Evolutionary conservation across 2,888 invertebrate species (phyloP).

Genomic region (Eueremaeus valkanovi): DNA sequence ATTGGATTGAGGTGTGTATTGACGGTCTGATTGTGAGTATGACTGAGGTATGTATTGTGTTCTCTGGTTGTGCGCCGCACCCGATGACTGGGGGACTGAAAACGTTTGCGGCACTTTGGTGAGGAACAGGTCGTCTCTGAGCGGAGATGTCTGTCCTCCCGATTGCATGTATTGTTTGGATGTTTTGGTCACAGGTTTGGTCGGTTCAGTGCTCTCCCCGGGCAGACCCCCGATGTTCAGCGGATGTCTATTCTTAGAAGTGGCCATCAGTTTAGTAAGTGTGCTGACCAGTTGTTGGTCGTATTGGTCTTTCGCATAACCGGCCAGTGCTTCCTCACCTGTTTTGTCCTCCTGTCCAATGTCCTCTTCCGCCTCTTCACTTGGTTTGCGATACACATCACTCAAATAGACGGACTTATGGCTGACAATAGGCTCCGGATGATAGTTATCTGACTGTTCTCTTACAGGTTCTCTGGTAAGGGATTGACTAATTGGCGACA

Average conservation of each 20-base stretch:
- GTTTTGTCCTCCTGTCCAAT: background rate
- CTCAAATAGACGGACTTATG: slow-evolving; percentile 6
- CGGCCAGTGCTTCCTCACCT: background rate
- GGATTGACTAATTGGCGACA: background rate
- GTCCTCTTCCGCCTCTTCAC: background rate
- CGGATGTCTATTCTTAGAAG: slow-evolving; percentile 32
- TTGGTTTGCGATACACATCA: background rate
- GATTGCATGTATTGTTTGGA: background rate
- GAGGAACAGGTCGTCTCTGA: background rate
- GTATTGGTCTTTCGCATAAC: slow-evolving; percentile 32
- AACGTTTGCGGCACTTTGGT: no score
- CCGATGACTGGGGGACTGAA: no score
- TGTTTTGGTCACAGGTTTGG: background rate
- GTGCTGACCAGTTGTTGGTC: slow-evolving; percentile 39
- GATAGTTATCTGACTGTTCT: background rate
- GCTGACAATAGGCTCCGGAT: background rate
- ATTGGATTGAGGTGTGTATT: no score
- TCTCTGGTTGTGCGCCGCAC: no score
- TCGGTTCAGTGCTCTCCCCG: background rate
- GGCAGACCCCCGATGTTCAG: slow-evolving; percentile 14
- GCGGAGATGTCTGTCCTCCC: background rate
- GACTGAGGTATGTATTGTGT: no score
- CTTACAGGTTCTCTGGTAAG: background rate
- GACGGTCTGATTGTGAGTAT: no score
- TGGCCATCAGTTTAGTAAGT: slow-evolving; percentile 37